Evolutionary conservation across 37 sponge, comb jelly and placozoan genomes (phyloP), one percentile per base, ranked within the genome.

Genomic region (Diacarnus erythraeanus): DNA sequence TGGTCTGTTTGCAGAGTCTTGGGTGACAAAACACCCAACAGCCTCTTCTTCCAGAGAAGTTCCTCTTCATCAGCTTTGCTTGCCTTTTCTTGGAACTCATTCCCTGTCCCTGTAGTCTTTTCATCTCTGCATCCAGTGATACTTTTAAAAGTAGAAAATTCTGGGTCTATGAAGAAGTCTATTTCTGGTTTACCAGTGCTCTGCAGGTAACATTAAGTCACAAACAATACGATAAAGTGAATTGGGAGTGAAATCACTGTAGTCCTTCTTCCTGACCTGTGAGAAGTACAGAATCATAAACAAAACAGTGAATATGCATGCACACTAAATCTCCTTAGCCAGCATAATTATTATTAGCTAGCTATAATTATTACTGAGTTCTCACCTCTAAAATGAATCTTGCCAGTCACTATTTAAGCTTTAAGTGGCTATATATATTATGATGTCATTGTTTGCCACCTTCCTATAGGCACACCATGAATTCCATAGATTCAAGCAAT

Each of bases 61-160:
- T 78, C 79, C 47, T 69, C 72, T 9, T 80, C 72, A 2, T 69
- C 57, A 36, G 1, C 54, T 80, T 71, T 34, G 80, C 72, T 31
- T 69, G 72, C n/a, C 37, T 43, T 23, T 56, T 44, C 26, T 69
- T 70, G 1, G 72, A 69, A 2, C 80, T 71, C 27, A 34, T 21
- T n/a, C 72, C 51, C 42, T 47, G 26, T 54, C 54, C 22, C 59
- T 80, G 72, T 33, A 80, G 71, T 22, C 57, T 33, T 37, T 80
- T 80, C 80, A 80, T 80, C 69, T 80, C 80, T 35, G 71, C 80
- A 80, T 80, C 80, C 31, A 80, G 60, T 27, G 80, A 70, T 3
- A 20, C 12, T 44, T n/a, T n/a, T 26, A 31, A 80, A 80, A 2
- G 43, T 37, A 56, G 31, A 4, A 31, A 80, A 80, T 9, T 43